A percentile compares a stretch with the other conserved stretches of the same genome.
These are phyloP conservation scores for Tetanocera ferruginea DNA, from an alignment of 2,888 invertebrate species.

Conservation along the genomic window DNA sequence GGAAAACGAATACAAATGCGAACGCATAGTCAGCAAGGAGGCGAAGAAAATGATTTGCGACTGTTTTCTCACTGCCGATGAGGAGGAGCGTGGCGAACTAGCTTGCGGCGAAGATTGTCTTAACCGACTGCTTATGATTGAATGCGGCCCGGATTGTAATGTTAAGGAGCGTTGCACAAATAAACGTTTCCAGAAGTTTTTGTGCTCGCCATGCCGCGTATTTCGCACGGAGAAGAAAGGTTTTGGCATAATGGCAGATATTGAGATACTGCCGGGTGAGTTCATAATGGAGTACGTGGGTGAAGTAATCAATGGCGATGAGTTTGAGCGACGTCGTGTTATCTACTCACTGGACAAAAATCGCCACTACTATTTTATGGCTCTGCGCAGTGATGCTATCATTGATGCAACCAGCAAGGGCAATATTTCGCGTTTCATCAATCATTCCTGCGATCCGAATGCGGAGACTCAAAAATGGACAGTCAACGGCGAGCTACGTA, in stretches of 20 bases:
- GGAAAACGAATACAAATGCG: conserved; percentile 89
- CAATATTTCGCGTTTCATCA: conserved; percentile 96
- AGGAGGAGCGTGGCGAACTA: conserved; percentile 83
- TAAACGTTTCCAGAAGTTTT: conserved; percentile 89
- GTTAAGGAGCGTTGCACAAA: conserved; percentile 94
- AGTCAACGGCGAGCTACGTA: conserved; percentile 90
- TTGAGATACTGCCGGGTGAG: conserved; percentile 74
- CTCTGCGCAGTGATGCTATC: conserved; percentile 90
- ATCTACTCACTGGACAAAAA: conserved; percentile 91
- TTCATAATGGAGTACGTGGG: conserved; percentile 99
- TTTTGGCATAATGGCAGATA: conserved; percentile 81
- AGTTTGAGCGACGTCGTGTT: conserved; percentile 89
- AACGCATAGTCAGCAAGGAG: conserved; percentile 89
- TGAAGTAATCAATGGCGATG: conserved; percentile 92
- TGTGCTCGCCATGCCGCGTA: conserved; percentile 88
- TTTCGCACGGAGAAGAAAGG: conserved; percentile 95
- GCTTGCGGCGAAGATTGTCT: conserved; percentile 97
- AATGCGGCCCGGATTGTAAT: conserved; percentile 93
- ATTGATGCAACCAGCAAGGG: conserved; percentile 98
- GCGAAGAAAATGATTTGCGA: conserved; percentile 96
- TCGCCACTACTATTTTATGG: conserved; percentile 98
- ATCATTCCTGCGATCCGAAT: conserved; percentile 99
- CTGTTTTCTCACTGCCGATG: conserved; percentile 91
- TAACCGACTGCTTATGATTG: conserved; percentile 97
- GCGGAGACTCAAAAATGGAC: conserved; percentile 99